These are phyloP conservation scores for Plumapathes pennacea DNA, from an alignment of 92 coral and sea anemone genomes.

Conservation along the genomic window DNA sequence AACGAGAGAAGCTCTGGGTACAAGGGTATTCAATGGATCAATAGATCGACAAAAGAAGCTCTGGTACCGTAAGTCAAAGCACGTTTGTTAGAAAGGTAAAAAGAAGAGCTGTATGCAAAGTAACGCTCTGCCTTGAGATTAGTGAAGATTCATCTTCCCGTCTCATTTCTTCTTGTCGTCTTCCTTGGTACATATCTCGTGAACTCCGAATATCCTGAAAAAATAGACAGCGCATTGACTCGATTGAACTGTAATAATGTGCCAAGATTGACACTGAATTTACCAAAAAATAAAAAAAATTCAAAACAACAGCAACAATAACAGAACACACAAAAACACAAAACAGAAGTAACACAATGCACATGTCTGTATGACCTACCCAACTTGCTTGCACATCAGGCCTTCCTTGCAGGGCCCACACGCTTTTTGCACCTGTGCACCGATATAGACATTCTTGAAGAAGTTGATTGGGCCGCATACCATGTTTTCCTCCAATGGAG, in stretches of 20 bases:
- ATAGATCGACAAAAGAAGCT: no score
- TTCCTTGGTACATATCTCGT: slow-evolving; percentile 89
- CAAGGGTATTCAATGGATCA: no score
- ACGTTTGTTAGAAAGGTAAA: no score
- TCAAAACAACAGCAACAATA: no score
- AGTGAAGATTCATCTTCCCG: no score
- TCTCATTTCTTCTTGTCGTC: slow-evolving; percentile 60
- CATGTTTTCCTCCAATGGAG: slow-evolving; percentile 93
- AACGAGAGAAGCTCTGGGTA: no score
- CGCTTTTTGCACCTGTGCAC: slow-evolving; percentile 97
- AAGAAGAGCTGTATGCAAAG: no score
- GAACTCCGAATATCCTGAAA: slow-evolving; percentile 91
- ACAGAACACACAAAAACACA: neutral
- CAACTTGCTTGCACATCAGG: slow-evolving; percentile 95
- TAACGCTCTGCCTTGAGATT: no score
- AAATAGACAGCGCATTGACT: slow-evolving; percentile 2
- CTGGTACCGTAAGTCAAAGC: no score
- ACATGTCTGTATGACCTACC: slow-evolving; percentile 63
- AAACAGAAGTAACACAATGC: neutral
- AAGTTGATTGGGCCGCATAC: slow-evolving; percentile 98
- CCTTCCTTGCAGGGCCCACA: slow-evolving; percentile 99
- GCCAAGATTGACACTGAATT: no score
- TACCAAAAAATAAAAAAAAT: no score
- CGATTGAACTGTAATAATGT: no score
- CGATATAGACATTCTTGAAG: slow-evolving; percentile 94